Conservation (phyloP, 2,888 invertebrate genomes). For the Parnassius orleans region DNA sequence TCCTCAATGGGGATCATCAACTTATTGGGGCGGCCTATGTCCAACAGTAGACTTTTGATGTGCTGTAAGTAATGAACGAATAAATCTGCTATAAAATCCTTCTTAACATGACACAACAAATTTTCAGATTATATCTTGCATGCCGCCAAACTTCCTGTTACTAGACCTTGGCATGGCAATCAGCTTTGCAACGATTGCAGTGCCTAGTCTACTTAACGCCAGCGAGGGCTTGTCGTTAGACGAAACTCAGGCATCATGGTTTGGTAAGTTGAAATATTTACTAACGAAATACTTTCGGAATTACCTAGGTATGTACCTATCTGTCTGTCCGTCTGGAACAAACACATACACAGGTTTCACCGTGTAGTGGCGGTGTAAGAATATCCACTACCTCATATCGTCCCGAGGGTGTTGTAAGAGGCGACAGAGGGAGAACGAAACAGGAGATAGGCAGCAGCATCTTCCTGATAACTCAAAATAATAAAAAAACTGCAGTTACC, state of each 20-base stretch:
- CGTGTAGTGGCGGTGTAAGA: too few species aligned
- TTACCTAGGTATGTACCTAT: background rate
- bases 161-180: conserved; percentile 80
- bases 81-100: background rate
- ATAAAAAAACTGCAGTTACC: too few species aligned
- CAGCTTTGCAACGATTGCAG: conserved; percentile 78
- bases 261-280: conserved; percentile 56
- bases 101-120: background rate
- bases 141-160: conserved; percentile 76
- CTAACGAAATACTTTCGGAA: background rate
- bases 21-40: too few species aligned
- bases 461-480: too few species aligned
- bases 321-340: background rate
- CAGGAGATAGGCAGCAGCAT: too few species aligned
- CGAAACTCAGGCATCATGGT: conserved; percentile 80
- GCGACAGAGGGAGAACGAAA: too few species aligned
- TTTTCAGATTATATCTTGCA: conserved; percentile 74
- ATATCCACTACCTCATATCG: too few species aligned
- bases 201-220: conserved; percentile 74
- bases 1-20: too few species aligned
- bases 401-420: too few species aligned
- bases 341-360: too few species aligned
- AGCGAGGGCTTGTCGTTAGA: conserved; percentile 65
- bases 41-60: too few species aligned
- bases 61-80: background rate